Percentiles rank a stretch among this genome's conserved stretches.
Conservation (phyloP, 2,113 vertebrate genomes). For the Picathartes gymnocephalus region DNA sequence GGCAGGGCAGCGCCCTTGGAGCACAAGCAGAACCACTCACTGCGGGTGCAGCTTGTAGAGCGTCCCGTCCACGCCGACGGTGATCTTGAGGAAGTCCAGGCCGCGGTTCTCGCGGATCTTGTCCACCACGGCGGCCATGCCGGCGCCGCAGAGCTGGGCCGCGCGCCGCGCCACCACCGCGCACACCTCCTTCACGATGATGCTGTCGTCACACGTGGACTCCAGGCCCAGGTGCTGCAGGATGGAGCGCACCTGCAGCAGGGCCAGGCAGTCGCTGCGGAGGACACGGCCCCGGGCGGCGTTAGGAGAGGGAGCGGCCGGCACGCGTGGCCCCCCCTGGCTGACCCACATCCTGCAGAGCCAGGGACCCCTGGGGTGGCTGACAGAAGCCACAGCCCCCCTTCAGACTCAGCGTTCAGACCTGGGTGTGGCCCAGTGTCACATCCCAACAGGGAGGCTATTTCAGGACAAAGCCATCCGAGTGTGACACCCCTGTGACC, state of each 20-base stretch:
- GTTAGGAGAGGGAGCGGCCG: neutral
- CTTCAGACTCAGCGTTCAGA: neutral
- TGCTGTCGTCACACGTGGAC: conserved; percentile 92
- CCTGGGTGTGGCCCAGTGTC: neutral
- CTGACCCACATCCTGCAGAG: neutral
- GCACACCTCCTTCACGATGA: conserved; percentile 96
- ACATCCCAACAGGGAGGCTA: neutral
- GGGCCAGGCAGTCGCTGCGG: conserved; percentile 87
- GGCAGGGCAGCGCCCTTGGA: neutral
- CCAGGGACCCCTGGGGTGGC: rapidly evolving
- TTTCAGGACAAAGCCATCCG: neutral
- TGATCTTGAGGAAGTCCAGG: conserved; percentile 84
- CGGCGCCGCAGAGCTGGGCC: conserved; percentile 89
- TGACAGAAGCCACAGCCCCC: too few relatives aligned
- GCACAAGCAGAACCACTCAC: conserved; percentile 68
- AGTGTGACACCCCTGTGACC: neutral
- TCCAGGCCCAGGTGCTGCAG: conserved; percentile 91
- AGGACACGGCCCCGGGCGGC: rapidly evolving
- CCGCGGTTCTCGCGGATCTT: conserved; percentile 89
- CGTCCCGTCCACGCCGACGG: conserved; percentile 91
- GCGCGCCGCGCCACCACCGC: conserved; percentile 83
- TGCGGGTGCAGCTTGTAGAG: conserved; percentile 97
- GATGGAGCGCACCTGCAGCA: conserved; percentile 93
- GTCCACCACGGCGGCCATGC: conserved; percentile 91
- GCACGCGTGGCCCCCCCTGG: too few relatives aligned